Conservation (phyloP, 2,113 vertebrate genomes). For the Hippocampus guttulatus region DNA sequence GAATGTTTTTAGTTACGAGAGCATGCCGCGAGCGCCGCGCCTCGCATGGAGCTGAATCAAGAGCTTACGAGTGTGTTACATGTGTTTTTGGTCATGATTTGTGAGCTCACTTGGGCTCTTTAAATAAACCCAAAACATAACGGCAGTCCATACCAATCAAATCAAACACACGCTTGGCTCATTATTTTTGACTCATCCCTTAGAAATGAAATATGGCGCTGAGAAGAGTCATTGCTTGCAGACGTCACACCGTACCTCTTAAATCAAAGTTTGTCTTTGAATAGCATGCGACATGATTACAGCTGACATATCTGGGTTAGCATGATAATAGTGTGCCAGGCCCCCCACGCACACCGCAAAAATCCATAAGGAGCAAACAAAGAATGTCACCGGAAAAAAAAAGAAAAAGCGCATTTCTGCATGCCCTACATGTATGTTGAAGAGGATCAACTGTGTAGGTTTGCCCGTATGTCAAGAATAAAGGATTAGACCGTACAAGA, state of each 20-base stretch:
- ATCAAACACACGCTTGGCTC: not conserved
- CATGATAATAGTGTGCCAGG: conserved; percentile 51
- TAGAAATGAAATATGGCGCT: not conserved
- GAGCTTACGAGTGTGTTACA: not conserved
- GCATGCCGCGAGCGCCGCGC: not conserved
- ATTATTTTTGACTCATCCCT: not conserved
- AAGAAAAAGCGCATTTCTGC: conserved; percentile 27
- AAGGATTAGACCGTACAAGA: conserved; percentile 39
- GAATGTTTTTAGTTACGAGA: not conserved
- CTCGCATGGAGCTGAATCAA: not conserved
- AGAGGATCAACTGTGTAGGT: conserved; percentile 47
- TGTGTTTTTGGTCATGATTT: not conserved
- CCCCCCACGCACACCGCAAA: conserved; percentile 24
- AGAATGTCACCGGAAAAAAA: conserved; percentile 20
- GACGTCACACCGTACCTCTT: conserved; percentile 38
- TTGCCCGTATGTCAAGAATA: conserved; percentile 46
- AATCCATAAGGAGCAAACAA: conserved; percentile 36
- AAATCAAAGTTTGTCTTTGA: conserved; percentile 56
- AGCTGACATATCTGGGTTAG: conserved; percentile 68
- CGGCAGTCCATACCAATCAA: not conserved
- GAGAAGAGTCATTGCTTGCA: conserved; percentile 29
- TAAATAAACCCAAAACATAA: not conserved
- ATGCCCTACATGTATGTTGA: conserved; percentile 20
- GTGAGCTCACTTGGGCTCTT: not conserved
- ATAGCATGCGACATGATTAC: conserved; percentile 52